phyloP scores from a whole-genome alignment of 2,888 invertebrate genomes.

The Actias luna region DNA sequence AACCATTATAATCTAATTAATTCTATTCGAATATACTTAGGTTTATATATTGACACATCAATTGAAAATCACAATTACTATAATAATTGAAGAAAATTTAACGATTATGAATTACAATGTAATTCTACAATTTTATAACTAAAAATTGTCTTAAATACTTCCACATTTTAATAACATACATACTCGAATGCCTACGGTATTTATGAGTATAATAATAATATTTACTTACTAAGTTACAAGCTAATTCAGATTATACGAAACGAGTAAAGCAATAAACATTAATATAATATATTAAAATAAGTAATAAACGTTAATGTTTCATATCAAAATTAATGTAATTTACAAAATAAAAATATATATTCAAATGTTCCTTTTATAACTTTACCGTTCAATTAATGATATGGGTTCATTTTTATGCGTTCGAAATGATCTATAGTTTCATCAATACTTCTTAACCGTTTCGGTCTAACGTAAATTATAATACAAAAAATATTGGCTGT shows the following conservation, averaged over 20 bases:
- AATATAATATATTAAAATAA: constrained; percentile 23
- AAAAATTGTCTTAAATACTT: constrained; percentile 39
- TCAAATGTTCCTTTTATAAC: not conserved
- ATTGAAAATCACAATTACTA: constrained; percentile 65
- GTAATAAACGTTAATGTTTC: too few relatives aligned
- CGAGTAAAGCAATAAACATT: constrained; percentile 28
- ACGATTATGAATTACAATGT: constrained; percentile 46
- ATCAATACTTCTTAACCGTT: not conserved
- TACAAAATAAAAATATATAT: constrained; percentile 44
- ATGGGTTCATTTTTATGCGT: not conserved
- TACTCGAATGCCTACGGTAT: constrained; percentile 53
- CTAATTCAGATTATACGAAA: constrained; percentile 27
- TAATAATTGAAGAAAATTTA: constrained; percentile 44
- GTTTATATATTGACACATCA: constrained; percentile 69
- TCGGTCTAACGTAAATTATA: too few relatives aligned
- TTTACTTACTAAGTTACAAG: constrained; percentile 17
- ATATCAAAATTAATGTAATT: constrained; percentile 20
- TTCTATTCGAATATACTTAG: constrained; percentile 60
- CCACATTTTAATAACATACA: constrained; percentile 61
- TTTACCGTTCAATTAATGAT: not conserved
- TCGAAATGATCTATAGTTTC: not conserved
- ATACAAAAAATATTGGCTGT: too few relatives aligned
- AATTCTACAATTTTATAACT: constrained; percentile 46
- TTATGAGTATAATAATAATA: constrained; percentile 14
- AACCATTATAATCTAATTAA: constrained; percentile 62